phyloP scores from a whole-genome alignment of 2,113 vertebrate genomes.

The Lycaon pictus region DNA sequence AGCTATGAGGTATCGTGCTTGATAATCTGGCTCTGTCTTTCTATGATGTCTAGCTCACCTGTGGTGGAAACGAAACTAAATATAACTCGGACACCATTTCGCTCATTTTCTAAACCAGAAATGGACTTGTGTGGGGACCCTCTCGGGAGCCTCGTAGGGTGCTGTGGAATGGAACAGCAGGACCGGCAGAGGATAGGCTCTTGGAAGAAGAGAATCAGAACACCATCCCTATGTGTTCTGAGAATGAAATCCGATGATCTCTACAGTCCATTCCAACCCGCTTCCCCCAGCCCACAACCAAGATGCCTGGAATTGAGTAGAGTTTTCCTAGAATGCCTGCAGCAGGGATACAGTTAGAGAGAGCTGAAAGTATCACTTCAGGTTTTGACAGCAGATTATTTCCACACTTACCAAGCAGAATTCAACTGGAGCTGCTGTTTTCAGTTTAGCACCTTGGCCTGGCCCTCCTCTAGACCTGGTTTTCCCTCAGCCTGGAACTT shows the following conservation, averaged over 20 bases:
- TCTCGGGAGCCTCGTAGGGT: not conserved
- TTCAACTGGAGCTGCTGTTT: not conserved
- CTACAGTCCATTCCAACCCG: no score
- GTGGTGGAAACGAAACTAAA: not conserved
- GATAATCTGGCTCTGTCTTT: not conserved
- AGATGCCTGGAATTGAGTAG: not conserved
- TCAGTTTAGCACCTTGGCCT: not conserved
- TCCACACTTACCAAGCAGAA: not conserved
- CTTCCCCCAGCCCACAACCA: not conserved
- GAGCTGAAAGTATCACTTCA: not conserved
- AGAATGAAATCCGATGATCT: not conserved
- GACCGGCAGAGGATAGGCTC: not conserved
- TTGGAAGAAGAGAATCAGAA: not conserved
- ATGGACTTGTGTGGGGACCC: not conserved
- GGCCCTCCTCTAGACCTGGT: not conserved
- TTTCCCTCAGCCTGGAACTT: not conserved
- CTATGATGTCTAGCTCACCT: not conserved
- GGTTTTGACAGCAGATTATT: not conserved
- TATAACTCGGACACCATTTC: not conserved
- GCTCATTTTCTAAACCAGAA: not conserved
- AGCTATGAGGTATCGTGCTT: not conserved
- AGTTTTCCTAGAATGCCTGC: not conserved
- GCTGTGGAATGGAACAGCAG: not conserved
- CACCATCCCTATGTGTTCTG: not conserved
- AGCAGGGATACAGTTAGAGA: not conserved